A percentile compares a stretch with the other conserved stretches of the same genome.
Conservation (phyloP, 2,888 invertebrate species). For the Netelia fuscicornis region DNA sequence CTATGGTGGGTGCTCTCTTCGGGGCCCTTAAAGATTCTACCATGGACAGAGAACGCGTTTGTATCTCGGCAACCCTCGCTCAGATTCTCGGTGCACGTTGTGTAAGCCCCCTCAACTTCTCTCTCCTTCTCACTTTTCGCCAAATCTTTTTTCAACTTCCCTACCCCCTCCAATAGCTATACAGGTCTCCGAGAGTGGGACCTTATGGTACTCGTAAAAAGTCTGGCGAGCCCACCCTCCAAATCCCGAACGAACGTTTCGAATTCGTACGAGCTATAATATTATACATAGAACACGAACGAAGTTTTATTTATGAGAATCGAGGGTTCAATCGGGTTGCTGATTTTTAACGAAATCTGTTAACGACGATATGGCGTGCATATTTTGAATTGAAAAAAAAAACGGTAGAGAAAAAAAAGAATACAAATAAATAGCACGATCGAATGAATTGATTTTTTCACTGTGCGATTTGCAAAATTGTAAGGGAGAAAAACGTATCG, state of each 20-base stretch:
- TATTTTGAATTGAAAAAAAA: not conserved
- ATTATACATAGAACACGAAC: not conserved
- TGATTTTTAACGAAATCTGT: constrained; percentile 1
- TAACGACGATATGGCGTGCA: not conserved
- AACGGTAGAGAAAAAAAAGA: not conserved
- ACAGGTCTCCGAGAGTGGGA: constrained; percentile 34
- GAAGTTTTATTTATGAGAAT: not conserved
- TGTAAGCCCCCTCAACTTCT: constrained; percentile 28
- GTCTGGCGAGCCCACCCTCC: constrained; percentile 45
- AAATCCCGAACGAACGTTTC: constrained; percentile 38
- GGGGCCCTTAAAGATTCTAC: not conserved
- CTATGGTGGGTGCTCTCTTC: constrained; percentile 1
- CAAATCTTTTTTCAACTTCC: constrained; percentile 53
- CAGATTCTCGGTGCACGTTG: constrained; percentile 52
- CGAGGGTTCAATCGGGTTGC: not conserved
- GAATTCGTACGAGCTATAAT: constrained; percentile 38
- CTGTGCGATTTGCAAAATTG: not conserved
- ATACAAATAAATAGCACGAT: not conserved
- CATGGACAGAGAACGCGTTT: not conserved
- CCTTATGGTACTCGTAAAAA: constrained; percentile 66
- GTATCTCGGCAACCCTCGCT: constrained; percentile 55
- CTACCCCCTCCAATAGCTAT: constrained; percentile 18
- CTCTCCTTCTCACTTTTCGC: constrained; percentile 1
- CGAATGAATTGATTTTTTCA: not conserved
- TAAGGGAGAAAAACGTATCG: not conserved